Percentiles rank a stretch among this genome's conserved stretches.
Conservation (phyloP, 1,140 invertebrate genomes). For the Aphidius gifuensis region DNA sequence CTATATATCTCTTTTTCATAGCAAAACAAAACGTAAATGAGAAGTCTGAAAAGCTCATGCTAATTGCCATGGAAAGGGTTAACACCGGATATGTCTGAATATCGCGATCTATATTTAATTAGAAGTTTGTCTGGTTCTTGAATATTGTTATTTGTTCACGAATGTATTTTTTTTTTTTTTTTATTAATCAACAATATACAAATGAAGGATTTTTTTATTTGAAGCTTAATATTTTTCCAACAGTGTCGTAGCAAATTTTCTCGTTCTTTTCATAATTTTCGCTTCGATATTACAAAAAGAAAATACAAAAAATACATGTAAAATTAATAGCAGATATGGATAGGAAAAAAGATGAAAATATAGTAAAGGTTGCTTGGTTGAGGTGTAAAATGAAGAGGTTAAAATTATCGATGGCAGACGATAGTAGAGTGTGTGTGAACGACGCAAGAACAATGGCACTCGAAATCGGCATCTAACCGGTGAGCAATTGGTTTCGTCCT, state of each 20-base stretch:
- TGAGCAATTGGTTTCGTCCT: slow-evolving; percentile 43
- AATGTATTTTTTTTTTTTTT: slow-evolving; percentile 28
- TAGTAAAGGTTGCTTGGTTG: neutral
- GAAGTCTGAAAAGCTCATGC: slow-evolving; percentile 45
- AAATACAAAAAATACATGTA: no score
- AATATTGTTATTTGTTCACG: no score
- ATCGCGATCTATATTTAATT: slow-evolving; percentile 53
- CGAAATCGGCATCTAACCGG: slow-evolving; percentile 53
- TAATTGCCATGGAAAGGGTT: slow-evolving; percentile 52
- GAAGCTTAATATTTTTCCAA: no score
- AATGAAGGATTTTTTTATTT: neutral
- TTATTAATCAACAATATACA: slow-evolving; percentile 19
- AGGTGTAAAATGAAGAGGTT: slow-evolving; percentile 28
- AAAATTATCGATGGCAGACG: slow-evolving; percentile 42
- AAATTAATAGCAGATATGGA: no score
- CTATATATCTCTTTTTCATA: slow-evolving; percentile 24
- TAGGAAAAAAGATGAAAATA: no score
- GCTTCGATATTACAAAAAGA: no score
- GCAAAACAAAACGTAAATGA: slow-evolving; percentile 48
- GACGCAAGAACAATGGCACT: slow-evolving; percentile 54
- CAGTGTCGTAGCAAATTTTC: no score
- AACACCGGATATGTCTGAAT: slow-evolving; percentile 37
- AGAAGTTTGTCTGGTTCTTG: slow-evolving; percentile 20
- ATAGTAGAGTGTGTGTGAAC: slow-evolving; percentile 45
- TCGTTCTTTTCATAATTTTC: no score